Evolutionary conservation across 2,888 invertebrate genomes (phyloP).

Genomic region (Boloria euphrosyne): DNA sequence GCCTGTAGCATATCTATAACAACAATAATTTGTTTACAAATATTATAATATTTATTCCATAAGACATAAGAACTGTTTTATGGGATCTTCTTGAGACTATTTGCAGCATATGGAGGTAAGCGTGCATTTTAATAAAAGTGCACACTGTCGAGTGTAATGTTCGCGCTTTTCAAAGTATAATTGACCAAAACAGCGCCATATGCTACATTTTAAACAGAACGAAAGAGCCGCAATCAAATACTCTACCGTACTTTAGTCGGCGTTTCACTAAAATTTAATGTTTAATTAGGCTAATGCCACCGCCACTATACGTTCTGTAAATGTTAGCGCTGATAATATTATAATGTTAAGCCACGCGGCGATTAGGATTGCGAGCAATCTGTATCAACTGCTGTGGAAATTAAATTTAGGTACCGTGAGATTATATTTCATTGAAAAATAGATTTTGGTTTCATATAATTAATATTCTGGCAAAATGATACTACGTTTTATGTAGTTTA

Average conservation of each 20-base stretch:
- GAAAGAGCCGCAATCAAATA: slow-evolving; percentile 28
- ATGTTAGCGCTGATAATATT: slow-evolving; percentile 20
- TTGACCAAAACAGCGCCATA: slow-evolving; percentile 24
- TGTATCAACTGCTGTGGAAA: not conserved
- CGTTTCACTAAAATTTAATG: slow-evolving; percentile 20
- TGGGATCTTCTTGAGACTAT: no score
- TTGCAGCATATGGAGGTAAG: slow-evolving; percentile 16
- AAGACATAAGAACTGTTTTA: no score
- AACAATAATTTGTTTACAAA: no score
- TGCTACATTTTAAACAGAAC: slow-evolving; percentile 23
- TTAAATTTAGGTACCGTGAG: not conserved
- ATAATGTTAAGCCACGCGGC: slow-evolving; percentile 20
- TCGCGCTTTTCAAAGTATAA: slow-evolving; percentile 11
- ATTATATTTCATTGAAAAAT: slow-evolving; percentile 8
- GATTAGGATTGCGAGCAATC: slow-evolving; percentile 1
- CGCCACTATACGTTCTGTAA: slow-evolving; percentile 2
- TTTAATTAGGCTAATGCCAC: slow-evolving; percentile 21
- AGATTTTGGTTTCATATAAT: not conserved
- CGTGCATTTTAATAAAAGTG: slow-evolving; percentile 3
- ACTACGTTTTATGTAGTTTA: no score
- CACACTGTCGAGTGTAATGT: slow-evolving; percentile 1
- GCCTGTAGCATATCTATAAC: no score
- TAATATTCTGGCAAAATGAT: not conserved
- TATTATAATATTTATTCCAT: no score
- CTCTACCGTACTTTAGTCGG: slow-evolving; percentile 3